Evolutionary conservation across 2,113 vertebrate species (phyloP), one percentile per base, ranked within the genome.

Genomic region (Myotis davidii): DNA sequence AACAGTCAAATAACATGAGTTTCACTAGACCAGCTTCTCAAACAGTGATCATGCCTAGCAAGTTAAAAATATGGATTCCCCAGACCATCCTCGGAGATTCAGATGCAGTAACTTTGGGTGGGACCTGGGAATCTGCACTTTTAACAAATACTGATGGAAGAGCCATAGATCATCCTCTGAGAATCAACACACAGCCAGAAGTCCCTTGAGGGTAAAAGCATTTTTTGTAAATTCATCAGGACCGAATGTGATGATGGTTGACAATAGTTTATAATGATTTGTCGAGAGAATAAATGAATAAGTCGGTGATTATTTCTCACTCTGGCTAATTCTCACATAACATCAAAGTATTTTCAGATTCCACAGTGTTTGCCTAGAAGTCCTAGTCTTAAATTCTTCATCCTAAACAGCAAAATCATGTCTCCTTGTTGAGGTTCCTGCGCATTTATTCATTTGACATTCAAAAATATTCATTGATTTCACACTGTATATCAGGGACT

Each of bases 341-440:
- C 88, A 90, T 52, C 50, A 90, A 78, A 95, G 32, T 69, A 82
- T 90, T 94, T 96, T 84, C 32, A 87, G 27, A 3, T 94, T 92
- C 25, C 64, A 27, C 7, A 72, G 27, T 84, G 23, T 50, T 93
- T 91, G 23, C 18, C 42, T 67, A 65, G 76, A 54, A 79, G 72
- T 90, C 81, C n/a, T 54, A 34, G 16, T 61, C 56, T 89, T 88
- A 91, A 78, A 56, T 59, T 86, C 92, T 90, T 95, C 20, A 85
- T 81, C 76, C 56, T 78, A 87, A 79, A 88, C 67, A 92, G 76
- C 13, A 92, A 70, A 78, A 92, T 90, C 20, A 32, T 86, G 52
- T 69, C 52, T 91, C 54, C 4, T 59, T 72, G 3, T 88, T 82
- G n/a, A 3, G 18, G 7, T 85, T 93, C 17, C 20, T 95, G 21